Evolutionary conservation across 2,797 vertebrate genomes (phyloP).

Genomic region (Lithobates pipiens): DNA sequence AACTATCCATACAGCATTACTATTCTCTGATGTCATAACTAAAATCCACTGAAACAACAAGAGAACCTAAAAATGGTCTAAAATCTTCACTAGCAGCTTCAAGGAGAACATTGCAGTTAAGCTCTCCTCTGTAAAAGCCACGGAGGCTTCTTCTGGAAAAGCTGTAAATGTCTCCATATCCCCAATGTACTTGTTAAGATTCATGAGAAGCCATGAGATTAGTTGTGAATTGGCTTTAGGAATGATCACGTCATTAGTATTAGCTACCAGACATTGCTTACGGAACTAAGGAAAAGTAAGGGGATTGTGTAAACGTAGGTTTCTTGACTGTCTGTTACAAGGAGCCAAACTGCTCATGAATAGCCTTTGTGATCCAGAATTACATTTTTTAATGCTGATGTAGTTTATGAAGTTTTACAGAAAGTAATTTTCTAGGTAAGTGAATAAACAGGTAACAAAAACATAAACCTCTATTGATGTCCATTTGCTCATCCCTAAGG

Average conservation of each 20-base stretch:
- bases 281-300: background rate
- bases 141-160: conserved; percentile 4
- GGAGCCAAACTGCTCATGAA: background rate
- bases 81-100: background rate
- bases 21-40: conserved; percentile 1
- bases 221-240: background rate
- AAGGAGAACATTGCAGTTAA: background rate
- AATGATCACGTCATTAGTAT: background rate
- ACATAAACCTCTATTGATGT: background rate
- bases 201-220: background rate
- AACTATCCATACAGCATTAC: background rate
- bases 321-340: background rate
- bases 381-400: background rate
- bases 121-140: background rate
- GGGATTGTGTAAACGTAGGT: background rate
- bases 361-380: background rate
- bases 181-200: background rate
- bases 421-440: background rate
- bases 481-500: background rate
- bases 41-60: background rate
- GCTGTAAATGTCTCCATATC: background rate
- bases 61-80: background rate
- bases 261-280: conserved; percentile 8
- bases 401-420: background rate
- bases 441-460: background rate